Evolutionary conservation across 2,113 vertebrate genomes (phyloP), one percentile per base, ranked within the genome.

Genomic region (Callopanchax toddi): DNA sequence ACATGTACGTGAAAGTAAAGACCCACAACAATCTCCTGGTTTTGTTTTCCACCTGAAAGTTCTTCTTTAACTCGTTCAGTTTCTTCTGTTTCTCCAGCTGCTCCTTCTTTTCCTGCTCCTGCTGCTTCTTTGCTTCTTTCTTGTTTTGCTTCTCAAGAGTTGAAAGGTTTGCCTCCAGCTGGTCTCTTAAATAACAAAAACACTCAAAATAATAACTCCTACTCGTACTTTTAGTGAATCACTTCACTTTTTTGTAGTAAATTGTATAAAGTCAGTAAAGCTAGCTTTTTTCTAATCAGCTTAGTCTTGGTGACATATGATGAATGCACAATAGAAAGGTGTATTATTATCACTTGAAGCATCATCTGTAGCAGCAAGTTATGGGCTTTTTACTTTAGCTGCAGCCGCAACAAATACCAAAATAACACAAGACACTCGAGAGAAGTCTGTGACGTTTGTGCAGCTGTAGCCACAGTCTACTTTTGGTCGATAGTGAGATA

Each of bases 11-110:
- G 17, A 32, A n/a, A 9, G 16, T 11, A 8, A 37, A 22, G 44
- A 44, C 53, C 13, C 26, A 11, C 9, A 34, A 0, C 42, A 18
- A 32, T 32, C 20, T 15, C 32, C 20, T 39, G 20, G 17, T 49
- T 45, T 4, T 1, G 3, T 1, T 52, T n/a, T 20, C 45, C 56
- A 93, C 92, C 88, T 92, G 88, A 66, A 93, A 93, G 56, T 80
- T 93, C 60, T 88, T 93, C 43, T 40, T 79, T 29, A 89, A 46
- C 48, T 88, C 84, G 3, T 81, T 84, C 73, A 86, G 86, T 71
- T 25, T 85, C 71, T 88, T 92, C 72, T 73, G 77, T 40, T 17
- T 82, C 46, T 85, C 86, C 61, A 71, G 79, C 44, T 67, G 66
- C 0, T 87, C 85, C 68, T 68, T 90, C 65, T 53, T 89, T 46